phyloP scores from a whole-genome alignment of 2,113 vertebrate species.

The Isichthys henryi region DNA sequence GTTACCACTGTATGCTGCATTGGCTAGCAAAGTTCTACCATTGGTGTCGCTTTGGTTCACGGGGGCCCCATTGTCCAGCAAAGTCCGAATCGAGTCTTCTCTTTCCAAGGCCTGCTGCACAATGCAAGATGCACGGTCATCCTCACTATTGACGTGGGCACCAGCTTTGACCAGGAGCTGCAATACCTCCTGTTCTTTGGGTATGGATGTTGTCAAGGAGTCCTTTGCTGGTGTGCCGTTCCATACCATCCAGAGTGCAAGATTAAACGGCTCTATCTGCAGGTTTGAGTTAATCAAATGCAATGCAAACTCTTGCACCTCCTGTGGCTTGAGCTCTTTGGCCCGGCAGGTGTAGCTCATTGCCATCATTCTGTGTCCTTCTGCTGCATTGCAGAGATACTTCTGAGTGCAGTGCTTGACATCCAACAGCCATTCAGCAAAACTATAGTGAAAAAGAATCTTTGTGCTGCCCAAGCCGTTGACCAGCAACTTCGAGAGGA shows the following conservation, averaged over 20 bases:
- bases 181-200: constrained; percentile 88
- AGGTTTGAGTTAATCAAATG: constrained; percentile 90
- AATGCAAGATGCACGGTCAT: constrained; percentile 81
- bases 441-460: constrained; percentile 97
- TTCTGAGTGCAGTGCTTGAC: constrained; percentile 98
- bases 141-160: constrained; percentile 86
- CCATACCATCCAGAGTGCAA: constrained; percentile 98
- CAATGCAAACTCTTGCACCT: constrained; percentile 91
- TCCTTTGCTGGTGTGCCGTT: constrained; percentile 91
- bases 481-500: constrained; percentile 85
- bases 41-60: constrained; percentile 88
- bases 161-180: constrained; percentile 93
- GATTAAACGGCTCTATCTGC: constrained; percentile 79
- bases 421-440: constrained; percentile 94
- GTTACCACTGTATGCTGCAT: constrained; percentile 87
- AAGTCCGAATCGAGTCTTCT: constrained; percentile 88
- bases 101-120: constrained; percentile 89
- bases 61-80: constrained; percentile 86
- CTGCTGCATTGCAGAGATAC: constrained; percentile 91
- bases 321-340: constrained; percentile 78
- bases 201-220: constrained; percentile 81
- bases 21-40: constrained; percentile 82
- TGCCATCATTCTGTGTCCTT: constrained; percentile 92
- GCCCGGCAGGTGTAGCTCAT: constrained; percentile 95
- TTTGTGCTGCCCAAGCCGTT: constrained; percentile 82